Percentiles rank a stretch among this genome's conserved stretches.
Conservation (phyloP, 2,113 vertebrate genomes). For the Melanerpes formicivorus region DNA sequence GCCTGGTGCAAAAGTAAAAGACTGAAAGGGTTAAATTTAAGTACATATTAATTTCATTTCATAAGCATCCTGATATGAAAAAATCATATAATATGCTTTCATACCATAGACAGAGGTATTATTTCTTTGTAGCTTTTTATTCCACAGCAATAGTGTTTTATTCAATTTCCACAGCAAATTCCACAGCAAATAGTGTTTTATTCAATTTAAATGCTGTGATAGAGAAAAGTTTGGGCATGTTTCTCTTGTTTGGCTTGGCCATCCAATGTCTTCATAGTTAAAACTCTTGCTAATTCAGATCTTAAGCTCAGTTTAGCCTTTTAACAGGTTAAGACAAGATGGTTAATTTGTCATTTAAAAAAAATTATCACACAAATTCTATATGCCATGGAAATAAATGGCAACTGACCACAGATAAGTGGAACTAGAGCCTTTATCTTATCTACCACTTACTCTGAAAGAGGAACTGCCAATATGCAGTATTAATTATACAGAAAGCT, state of each 20-base stretch:
- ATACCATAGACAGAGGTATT: background rate
- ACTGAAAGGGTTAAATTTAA: background rate
- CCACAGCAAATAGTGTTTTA: background rate
- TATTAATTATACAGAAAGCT: background rate
- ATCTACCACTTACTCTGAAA: background rate
- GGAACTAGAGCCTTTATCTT: background rate
- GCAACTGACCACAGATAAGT: background rate
- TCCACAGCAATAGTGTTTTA: background rate
- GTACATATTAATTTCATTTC: background rate
- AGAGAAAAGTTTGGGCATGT: background rate
- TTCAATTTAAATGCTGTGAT: background rate
- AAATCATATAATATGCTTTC: background rate
- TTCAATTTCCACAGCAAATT: background rate
- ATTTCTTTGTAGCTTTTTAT: background rate
- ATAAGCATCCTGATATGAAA: background rate
- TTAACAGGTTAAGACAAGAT: background rate
- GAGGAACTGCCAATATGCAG: background rate
- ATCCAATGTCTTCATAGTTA: background rate
- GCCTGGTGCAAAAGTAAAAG: slow-evolving; percentile 16
- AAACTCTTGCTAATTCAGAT: background rate
- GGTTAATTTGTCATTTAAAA: background rate
- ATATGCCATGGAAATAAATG: background rate
- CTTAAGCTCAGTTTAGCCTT: background rate
- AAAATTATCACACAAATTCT: background rate
- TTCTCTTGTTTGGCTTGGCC: background rate